Evolutionary conservation across 2,888 invertebrate genomes (phyloP), one percentile per base, ranked within the genome.

Genomic region (Clepsis dumicolana): DNA sequence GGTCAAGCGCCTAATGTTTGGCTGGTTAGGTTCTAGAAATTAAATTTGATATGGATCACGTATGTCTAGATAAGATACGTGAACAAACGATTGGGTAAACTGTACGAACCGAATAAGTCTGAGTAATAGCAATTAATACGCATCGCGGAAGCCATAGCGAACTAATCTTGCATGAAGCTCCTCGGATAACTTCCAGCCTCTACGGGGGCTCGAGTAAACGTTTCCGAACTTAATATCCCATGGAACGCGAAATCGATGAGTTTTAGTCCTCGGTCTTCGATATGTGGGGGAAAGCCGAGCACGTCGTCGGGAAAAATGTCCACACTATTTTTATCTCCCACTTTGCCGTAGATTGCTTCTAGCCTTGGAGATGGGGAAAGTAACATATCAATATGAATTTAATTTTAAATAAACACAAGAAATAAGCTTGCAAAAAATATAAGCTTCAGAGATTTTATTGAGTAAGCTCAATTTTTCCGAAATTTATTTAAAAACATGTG

Each of bases 161-260:
- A 74, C 77, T 81, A 86, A 87, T 87, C 82, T 84, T 73, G 80
- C 83, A 77, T 85, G 80, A 84, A 86, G 85, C 79, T 81, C 79
- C 32, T 71, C 71, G 72, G 72, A 69, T 70, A 73, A 73, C 70
- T 70, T 73, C 64, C 72, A 70, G 67, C 74, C 73, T 71, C 73
- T 74, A 73, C 75, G 78, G 82, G 83, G 82, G 73, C 69, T 69
- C 71, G 62, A 77, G 80, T 77, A 84, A 85, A 85, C 85, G 81
- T 79, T 84, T 78, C 80, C 80, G 77, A 77, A 80, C 80, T 79
- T 88, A 90, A 91, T 91, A 88, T 89, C 75, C 81, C 82, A 77
- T 82, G 82, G 87, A 85, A 86, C 76, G 84, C 78, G 78, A 83
- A 86, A 90, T 88, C 88, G 89, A 91, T 90, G 87, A 77, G 80